Evolutionary conservation across 2,113 vertebrate species (phyloP).

Genomic region (Chaetorhynchus papuensis): DNA sequence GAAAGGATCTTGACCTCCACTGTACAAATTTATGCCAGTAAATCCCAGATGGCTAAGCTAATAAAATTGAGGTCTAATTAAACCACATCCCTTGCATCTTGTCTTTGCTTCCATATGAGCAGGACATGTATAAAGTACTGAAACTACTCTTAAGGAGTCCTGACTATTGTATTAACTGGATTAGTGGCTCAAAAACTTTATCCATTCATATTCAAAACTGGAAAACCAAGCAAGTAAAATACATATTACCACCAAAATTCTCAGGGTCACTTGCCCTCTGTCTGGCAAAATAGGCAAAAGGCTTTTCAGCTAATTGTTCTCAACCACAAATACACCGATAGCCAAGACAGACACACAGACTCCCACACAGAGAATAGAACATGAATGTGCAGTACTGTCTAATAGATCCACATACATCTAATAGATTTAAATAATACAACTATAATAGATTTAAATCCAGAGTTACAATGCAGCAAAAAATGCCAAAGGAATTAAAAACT

Average conservation of each 20-base stretch:
- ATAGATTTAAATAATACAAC: neutral
- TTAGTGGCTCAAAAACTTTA: neutral
- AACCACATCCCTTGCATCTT: conserved; percentile 56
- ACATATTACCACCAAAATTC: neutral
- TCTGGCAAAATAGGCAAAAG: neutral
- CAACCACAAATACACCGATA: neutral
- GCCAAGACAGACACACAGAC: neutral
- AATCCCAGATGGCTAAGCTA: conserved; percentile 53
- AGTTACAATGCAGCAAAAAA: neutral
- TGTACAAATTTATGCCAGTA: conserved; percentile 60
- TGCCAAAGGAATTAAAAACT: neutral
- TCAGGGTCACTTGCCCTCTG: neutral
- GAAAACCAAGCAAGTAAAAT: neutral
- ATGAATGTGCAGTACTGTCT: neutral
- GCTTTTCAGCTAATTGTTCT: neutral
- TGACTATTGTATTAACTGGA: neutral
- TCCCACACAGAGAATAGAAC: neutral
- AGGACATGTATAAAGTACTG: neutral
- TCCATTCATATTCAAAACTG: neutral
- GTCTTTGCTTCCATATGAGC: conserved; percentile 28
- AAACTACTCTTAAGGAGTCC: neutral
- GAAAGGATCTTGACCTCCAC: conserved; percentile 51
- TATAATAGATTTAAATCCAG: neutral
- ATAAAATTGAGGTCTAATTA: conserved; percentile 61
- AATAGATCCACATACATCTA: neutral